phyloP scores from a whole-genome alignment of 2,888 invertebrate species.

The Aporophyla lueneburgensis region DNA sequence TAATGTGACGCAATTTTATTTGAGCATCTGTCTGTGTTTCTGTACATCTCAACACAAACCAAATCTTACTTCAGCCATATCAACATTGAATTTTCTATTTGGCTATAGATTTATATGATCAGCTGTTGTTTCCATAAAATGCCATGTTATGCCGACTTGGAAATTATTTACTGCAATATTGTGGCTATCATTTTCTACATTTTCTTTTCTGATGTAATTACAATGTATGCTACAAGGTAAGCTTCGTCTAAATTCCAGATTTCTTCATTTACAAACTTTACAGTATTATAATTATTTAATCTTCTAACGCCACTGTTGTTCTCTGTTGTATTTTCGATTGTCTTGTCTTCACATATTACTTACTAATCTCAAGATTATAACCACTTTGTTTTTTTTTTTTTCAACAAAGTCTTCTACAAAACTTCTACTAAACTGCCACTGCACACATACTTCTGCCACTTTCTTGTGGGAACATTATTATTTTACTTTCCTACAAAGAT shows the following conservation, averaged over 20 bases:
- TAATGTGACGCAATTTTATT: constrained; percentile 58
- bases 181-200: constrained; percentile 37
- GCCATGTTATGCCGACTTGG: constrained; percentile 37
- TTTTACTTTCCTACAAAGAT: constrained; percentile 36
- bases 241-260: constrained; percentile 49
- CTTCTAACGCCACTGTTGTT: constrained; percentile 63
- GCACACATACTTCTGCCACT: constrained; percentile 60
- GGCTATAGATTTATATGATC: constrained; percentile 48
- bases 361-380: constrained; percentile 47
- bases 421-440: constrained; percentile 71
- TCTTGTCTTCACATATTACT: constrained; percentile 57
- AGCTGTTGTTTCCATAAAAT: constrained; percentile 41
- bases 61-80: constrained; percentile 55
- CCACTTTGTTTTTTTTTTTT: constrained; percentile 51
- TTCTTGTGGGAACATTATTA: constrained; percentile 47
- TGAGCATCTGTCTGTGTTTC: constrained; percentile 56
- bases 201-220: constrained; percentile 31
- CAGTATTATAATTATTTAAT: constrained; percentile 43
- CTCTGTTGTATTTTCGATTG: constrained; percentile 68
- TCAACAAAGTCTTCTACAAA: constrained; percentile 39
- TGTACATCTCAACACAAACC: constrained; percentile 54
- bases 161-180: constrained; percentile 42
- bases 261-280: constrained; percentile 41
- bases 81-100: constrained; percentile 51
- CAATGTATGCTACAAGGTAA: constrained; percentile 54